phyloP scores from a whole-genome alignment of 2,888 invertebrate genomes.

The Megaustenia siamemsis region DNA sequence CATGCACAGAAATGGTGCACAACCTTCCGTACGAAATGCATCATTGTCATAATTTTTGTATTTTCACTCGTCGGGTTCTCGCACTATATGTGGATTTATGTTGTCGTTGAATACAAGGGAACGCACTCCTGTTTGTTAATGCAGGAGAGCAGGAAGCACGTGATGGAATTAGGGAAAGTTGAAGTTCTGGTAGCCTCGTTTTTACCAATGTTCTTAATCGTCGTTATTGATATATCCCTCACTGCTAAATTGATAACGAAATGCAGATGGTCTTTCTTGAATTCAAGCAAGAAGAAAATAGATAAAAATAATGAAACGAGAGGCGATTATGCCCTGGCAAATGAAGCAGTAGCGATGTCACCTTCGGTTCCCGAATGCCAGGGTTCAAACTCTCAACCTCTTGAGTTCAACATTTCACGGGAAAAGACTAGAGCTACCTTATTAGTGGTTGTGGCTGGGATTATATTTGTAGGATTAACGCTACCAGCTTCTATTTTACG shows the following conservation, averaged over 20 bases:
- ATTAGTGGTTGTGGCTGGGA: constrained; percentile 54
- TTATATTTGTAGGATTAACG: constrained; percentile 55
- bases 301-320: not conserved
- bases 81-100: constrained; percentile 59
- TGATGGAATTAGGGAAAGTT: constrained; percentile 65
- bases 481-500: constrained; percentile 56
- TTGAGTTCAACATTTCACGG: constrained; percentile 51
- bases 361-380: not conserved
- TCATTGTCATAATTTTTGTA: constrained; percentile 58
- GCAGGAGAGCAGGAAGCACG: constrained; percentile 64
- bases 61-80: constrained; percentile 61
- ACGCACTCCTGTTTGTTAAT: constrained; percentile 63
- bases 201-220: constrained; percentile 60
- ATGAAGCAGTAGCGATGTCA: not conserved
- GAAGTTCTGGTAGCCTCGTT: constrained; percentile 67
- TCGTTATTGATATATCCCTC: constrained; percentile 53
- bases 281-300: not conserved
- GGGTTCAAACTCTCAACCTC: not conserved
- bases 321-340: constrained; percentile 23
- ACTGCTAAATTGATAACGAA: constrained; percentile 16
- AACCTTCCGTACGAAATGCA: constrained; percentile 60
- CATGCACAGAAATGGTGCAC: constrained; percentile 59
- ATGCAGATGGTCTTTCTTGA: not conserved
- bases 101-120: constrained; percentile 45
- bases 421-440: constrained; percentile 52